Conservation (phyloP, 2,797 vertebrate species). For the Myotis myotis region DNA sequence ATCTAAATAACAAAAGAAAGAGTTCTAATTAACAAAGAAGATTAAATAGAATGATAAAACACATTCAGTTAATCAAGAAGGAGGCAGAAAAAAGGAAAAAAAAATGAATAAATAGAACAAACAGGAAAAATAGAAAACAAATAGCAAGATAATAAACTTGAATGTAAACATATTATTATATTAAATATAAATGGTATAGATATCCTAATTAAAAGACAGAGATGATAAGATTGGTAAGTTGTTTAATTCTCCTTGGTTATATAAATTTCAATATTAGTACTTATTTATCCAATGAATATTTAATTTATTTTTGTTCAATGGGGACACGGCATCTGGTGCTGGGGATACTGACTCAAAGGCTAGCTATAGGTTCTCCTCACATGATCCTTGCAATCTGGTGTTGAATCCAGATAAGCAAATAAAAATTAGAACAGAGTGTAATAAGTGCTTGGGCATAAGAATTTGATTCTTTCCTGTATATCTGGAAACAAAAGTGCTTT, state of each 20-base stretch:
- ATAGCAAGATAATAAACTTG: neutral
- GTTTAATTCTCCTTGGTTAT: neutral
- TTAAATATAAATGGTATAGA: slow-evolving; percentile 31
- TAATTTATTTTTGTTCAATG: neutral
- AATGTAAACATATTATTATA: neutral
- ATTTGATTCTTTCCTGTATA: neutral
- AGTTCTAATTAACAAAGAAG: neutral
- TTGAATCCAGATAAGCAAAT: neutral
- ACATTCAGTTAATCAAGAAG: slow-evolving; percentile 13
- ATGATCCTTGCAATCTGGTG: neutral
- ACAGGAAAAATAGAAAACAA: neutral
- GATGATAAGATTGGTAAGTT: neutral
- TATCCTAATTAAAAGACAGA: neutral
- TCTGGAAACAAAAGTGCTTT: neutral
- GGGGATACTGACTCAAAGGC: neutral
- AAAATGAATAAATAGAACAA: neutral
- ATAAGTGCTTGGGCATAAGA: neutral
- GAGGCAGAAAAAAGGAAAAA: neutral
- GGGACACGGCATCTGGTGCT: neutral
- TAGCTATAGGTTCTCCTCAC: neutral
- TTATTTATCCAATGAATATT: neutral
- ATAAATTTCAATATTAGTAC: neutral
- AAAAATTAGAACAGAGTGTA: neutral
- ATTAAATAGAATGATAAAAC: slow-evolving; percentile 19
- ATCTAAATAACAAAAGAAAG: neutral